Evolutionary conservation across 2,888 invertebrate genomes (phyloP).

Genomic region (Agrenia bidenticulata): DNA sequence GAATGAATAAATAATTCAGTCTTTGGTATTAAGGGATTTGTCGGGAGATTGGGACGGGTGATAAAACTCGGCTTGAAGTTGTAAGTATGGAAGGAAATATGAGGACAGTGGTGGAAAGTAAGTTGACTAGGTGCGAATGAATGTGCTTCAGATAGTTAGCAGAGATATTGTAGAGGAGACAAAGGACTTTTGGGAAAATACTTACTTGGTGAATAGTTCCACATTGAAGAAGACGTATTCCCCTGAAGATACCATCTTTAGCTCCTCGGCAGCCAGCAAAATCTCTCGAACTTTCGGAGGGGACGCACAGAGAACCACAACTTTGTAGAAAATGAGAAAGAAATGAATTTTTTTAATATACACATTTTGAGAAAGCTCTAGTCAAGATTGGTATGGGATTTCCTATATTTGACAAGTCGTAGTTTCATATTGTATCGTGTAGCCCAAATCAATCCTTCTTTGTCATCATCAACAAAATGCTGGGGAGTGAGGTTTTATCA

Average conservation of each 20-base stretch:
- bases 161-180: background rate
- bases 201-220: constrained; percentile 92
- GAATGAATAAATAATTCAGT: too few relatives aligned
- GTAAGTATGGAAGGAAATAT: background rate
- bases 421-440: too few relatives aligned
- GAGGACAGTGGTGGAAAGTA: background rate
- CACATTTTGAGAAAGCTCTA: too few relatives aligned
- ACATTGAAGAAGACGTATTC: constrained; percentile 99
- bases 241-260: constrained; percentile 93
- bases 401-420: too few relatives aligned
- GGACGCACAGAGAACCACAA: constrained; percentile 91
- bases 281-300: constrained; percentile 85
- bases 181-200: constrained; percentile 41
- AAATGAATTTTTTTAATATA: too few relatives aligned
- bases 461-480: too few relatives aligned
- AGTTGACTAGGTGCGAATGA: background rate
- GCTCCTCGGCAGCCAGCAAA: constrained; percentile 87
- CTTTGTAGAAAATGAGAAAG: constrained; percentile 64
- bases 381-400: too few relatives aligned
- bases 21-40: too few relatives aligned
- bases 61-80: too few relatives aligned
- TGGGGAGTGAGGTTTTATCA: too few relatives aligned
- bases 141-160: background rate
- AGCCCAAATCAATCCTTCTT: too few relatives aligned
- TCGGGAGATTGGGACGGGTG: too few relatives aligned